phyloP scores from a whole-genome alignment of 2,888 invertebrate species.

The Lithophane ornitopus region DNA sequence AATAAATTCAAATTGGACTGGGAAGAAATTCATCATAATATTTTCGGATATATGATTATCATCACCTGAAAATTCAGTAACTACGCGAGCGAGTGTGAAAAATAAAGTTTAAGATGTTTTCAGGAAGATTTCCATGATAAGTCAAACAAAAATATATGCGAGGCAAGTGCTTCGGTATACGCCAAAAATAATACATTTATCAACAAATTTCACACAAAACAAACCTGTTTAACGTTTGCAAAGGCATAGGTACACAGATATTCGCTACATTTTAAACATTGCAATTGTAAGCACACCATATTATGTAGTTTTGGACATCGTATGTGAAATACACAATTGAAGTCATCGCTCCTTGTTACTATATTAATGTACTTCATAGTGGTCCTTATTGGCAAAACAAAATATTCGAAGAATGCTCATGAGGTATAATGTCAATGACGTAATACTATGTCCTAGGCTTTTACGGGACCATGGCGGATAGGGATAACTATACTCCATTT shows the following conservation, averaged over 20 bases:
- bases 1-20: not conserved
- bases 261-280: conserved; percentile 27
- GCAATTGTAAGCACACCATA: conserved; percentile 25
- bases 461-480: not conserved
- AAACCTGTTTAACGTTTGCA: conserved; percentile 37
- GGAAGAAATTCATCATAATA: not conserved
- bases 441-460: not conserved
- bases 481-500: too few species aligned
- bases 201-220: conserved; percentile 28
- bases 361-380: not conserved
- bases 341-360: not conserved
- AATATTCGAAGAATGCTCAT: not conserved
- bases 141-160: conserved; percentile 26
- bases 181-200: conserved; percentile 44
- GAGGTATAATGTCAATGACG: not conserved
- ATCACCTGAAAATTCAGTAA: not conserved
- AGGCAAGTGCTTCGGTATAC: conserved; percentile 6
- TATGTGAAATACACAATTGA: not conserved
- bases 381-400: too few species aligned
- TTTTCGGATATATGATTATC: not conserved
- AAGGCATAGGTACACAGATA: conserved; percentile 40
- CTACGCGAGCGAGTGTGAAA: conserved; percentile 15
- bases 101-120: not conserved
- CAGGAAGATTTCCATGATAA: conserved; percentile 12
- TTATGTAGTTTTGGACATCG: not conserved